Evolutionary conservation across 2,113 vertebrate genomes (phyloP), one percentile per base, ranked within the genome.

Genomic region (Phoenicopterus ruber): DNA sequence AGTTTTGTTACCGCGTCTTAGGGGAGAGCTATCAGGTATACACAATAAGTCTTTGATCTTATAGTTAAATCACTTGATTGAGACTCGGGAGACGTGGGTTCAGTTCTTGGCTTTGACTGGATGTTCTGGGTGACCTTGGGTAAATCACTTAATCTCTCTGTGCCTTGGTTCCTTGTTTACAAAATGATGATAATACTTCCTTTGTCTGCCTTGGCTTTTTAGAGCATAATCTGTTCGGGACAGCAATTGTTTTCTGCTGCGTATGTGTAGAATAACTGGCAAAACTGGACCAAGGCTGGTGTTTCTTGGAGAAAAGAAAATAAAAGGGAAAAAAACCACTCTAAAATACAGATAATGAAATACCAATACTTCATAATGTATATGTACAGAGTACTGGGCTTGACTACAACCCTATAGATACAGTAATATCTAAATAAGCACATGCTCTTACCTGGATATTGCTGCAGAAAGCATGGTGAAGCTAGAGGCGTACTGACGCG

Each of bases 91-190:
- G 94, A 94, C 14, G 0, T 59, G 63, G 87, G 87, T 96, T 96
- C 97, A 91, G 81, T 88, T 96, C 91, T 90, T 94, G 94, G 95
- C 86, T 97, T 95, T 96, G 95, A 84, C 89, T n/a, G 78, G 93
- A 77, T 96, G 91, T 94, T 97, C 81, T 94, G 58, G 52, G 54
- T 90, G 95, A 97, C 96, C 97, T 95, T 95, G 97, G 95, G 71
- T 93, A 96, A 95, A 97, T 95, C 91, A 82, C 87, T 95, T 96
- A 96, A 97, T 97, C 94, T 95, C 78, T 90, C 95, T 94, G 91
- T 66, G 93, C 89, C 91, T 96, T 63, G 87, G 91, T 62, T 96
- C 94, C 89, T 92, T 94, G 92, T 96, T 95, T 97, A 97, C 91
- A 95, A 96, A 97, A 96, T 96, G 94, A 76, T 88, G 96, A 88